Evolutionary conservation across 35 echinoderm and acorn worm genomes (phyloP).

Genomic region (Heliocidaris tuberculata): DNA sequence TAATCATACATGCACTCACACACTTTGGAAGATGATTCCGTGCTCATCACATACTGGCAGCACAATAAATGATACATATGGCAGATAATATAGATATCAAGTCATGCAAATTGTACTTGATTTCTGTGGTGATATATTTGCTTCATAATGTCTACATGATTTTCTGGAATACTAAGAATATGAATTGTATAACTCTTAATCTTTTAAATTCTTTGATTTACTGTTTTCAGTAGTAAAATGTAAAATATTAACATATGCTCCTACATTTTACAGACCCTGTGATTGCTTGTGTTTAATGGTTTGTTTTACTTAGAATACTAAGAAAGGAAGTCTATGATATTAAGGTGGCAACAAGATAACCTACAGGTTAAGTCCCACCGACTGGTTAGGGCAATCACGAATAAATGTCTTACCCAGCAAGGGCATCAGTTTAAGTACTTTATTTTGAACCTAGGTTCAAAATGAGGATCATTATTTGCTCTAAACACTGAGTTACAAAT

Average conservation of each 20-base stretch:
- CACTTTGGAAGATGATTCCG: neutral
- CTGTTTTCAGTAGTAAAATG: no score
- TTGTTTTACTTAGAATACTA: neutral
- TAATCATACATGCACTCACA: neutral
- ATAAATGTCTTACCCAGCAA: neutral
- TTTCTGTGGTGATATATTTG: no score
- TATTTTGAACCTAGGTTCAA: neutral
- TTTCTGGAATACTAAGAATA: no score
- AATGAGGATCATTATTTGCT: neutral
- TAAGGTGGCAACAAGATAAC: neutral
- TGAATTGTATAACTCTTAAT: no score
- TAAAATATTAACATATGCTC: no score
- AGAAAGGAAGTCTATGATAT: neutral
- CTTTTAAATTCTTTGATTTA: no score
- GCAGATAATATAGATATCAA: neutral
- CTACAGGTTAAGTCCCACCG: neutral
- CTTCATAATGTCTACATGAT: no score
- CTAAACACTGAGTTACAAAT: neutral
- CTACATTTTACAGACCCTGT: no score
- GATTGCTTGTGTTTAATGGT: no score
- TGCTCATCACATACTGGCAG: neutral
- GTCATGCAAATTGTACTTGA: no score
- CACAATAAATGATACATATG: neutral
- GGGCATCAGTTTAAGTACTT: neutral
- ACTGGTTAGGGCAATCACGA: neutral